Conservation (phyloP, 2,888 invertebrate species). For the Platyscelio sp. region DNA sequence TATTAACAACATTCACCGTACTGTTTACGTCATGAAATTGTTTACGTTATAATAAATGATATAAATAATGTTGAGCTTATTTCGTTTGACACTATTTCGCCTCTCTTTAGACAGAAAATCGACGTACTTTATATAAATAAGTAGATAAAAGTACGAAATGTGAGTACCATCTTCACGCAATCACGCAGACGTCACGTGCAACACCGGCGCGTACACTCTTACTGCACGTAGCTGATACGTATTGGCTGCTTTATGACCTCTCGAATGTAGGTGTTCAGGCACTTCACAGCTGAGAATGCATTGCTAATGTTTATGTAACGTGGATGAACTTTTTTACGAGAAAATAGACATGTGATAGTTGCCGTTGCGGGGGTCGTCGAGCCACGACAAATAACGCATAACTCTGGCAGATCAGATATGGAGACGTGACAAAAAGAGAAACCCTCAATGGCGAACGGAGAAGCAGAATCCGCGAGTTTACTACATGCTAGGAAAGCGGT, state of each 20-base stretch:
- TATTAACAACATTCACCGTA: too few species aligned
- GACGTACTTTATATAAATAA: conserved; percentile 34
- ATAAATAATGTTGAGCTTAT: conserved; percentile 1
- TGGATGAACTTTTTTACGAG: conserved; percentile 56
- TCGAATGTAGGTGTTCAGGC: conserved; percentile 58
- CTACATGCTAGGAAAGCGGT: conserved; percentile 51
- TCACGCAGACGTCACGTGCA: conserved; percentile 53
- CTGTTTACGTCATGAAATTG: too few species aligned
- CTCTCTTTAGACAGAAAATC: too few species aligned
- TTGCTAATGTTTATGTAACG: conserved; percentile 66
- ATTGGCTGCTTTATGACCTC: conserved; percentile 56
- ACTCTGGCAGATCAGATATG: conserved; percentile 79
- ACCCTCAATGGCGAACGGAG: conserved; percentile 32
- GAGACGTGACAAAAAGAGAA: conserved; percentile 52
- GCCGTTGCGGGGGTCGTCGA: conserved; percentile 51
- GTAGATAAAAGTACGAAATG: conserved; percentile 55
- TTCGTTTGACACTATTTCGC: not conserved
- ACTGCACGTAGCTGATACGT: conserved; percentile 50
- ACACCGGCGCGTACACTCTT: conserved; percentile 31
- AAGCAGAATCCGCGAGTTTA: conserved; percentile 29
- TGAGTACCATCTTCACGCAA: conserved; percentile 62
- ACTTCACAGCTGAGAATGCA: conserved; percentile 48
- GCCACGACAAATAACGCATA: conserved; percentile 78
- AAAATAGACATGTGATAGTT: conserved; percentile 60
- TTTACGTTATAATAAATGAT: too few species aligned